Percentiles rank a stretch among this genome's conserved stretches.
phyloP scores from a whole-genome alignment of 2,797 vertebrate species.

The Borostomias antarcticus region DNA sequence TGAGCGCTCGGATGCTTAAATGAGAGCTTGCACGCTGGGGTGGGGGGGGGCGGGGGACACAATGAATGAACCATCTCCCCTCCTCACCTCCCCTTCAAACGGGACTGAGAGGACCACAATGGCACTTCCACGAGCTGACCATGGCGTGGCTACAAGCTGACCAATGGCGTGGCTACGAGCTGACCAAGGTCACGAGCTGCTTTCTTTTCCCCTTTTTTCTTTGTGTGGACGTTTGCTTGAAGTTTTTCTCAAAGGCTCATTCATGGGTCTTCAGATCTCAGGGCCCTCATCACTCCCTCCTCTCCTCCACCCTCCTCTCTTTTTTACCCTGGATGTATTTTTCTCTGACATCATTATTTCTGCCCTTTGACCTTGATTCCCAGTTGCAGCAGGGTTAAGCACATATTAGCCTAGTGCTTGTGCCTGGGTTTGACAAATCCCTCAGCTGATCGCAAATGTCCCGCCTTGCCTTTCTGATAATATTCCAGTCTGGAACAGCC shows the following conservation, averaged over 20 bases:
- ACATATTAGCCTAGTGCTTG: neutral
- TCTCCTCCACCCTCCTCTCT: neutral
- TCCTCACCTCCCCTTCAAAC: constrained; percentile 23
- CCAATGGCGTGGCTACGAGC: constrained; percentile 7
- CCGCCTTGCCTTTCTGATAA: neutral
- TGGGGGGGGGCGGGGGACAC: constrained; percentile 8
- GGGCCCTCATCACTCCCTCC: neutral
- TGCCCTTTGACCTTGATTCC: constrained; percentile 13
- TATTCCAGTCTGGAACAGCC: neutral
- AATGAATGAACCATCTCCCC: constrained; percentile 5
- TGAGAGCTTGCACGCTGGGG: constrained; percentile 39
- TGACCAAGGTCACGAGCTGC: constrained; percentile 19
- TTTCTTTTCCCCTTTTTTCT: constrained; percentile 8
- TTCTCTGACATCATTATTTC: constrained; percentile 10
- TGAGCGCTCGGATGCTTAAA: constrained; percentile 54
- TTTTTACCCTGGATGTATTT: neutral
- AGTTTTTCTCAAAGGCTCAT: constrained; percentile 27
- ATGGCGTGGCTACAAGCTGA: constrained; percentile 10
- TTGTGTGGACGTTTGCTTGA: constrained; percentile 28
- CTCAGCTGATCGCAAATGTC: neutral
- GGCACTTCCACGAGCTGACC: too few relatives aligned
- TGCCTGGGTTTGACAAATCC: neutral
- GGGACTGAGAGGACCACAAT: constrained; percentile 20
- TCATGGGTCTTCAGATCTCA: constrained; percentile 18
- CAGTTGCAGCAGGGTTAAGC: neutral